Conservation (phyloP, 1,140 invertebrate genomes). For the Neocloeon triangulifer region DNA sequence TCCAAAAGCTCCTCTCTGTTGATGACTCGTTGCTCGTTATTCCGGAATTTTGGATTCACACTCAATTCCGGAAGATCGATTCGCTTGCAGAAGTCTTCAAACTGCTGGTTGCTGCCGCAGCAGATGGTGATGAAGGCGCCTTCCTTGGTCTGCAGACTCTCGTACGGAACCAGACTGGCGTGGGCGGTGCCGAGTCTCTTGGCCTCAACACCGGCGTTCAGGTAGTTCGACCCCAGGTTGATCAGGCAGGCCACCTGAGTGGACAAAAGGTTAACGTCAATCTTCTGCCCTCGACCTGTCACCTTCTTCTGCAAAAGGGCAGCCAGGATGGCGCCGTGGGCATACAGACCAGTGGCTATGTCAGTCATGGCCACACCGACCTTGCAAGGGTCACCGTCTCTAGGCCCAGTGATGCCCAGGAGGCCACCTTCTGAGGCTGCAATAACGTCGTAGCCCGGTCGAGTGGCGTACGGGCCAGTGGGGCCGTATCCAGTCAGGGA, state of each 20-base stretch:
- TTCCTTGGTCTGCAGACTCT: conserved; percentile 61
- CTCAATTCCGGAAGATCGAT: conserved; percentile 36
- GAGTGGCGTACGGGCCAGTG: conserved; percentile 58
- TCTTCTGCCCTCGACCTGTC: conserved; percentile 71
- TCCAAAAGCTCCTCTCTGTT: conserved; percentile 45
- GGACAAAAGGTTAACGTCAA: conserved; percentile 82
- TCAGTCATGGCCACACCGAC: conserved; percentile 86
- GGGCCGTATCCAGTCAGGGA: conserved; percentile 83
- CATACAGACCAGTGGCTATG: conserved; percentile 77
- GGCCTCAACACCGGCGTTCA: conserved; percentile 64
- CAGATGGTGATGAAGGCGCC: conserved; percentile 61
- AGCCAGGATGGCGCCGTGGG: conserved; percentile 86
- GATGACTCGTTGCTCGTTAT: conserved; percentile 48
- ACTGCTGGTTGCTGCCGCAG: conserved; percentile 58
- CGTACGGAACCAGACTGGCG: conserved; percentile 86
- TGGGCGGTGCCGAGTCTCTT: conserved; percentile 72
- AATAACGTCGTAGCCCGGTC: conserved; percentile 89
- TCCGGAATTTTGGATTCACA: conserved; percentile 36
- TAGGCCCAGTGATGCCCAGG: conserved; percentile 68
- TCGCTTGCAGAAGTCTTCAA: conserved; percentile 37
- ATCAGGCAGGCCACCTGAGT: conserved; percentile 76
- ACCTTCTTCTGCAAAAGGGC: conserved; percentile 55
- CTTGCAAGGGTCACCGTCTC: conserved; percentile 68
- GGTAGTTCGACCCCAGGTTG: conserved; percentile 74
- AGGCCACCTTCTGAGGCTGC: conserved; percentile 80